Percentiles rank a stretch among this genome's conserved stretches.
Conservation (phyloP, 2,797 vertebrate genomes). For the Apodemus agrarius region DNA sequence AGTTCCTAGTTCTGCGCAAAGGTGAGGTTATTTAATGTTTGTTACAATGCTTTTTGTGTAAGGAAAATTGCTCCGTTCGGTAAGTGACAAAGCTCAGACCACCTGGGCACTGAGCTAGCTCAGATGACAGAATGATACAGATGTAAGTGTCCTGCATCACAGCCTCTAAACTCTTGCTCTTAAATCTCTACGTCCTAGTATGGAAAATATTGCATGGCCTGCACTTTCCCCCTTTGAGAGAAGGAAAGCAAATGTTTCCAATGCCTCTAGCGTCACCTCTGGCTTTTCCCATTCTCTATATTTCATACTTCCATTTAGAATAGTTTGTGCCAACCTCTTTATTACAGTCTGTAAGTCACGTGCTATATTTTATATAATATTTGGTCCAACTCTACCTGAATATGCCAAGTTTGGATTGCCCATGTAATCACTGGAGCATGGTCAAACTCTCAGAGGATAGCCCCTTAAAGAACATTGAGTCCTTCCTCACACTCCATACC, state of each 20-base stretch:
- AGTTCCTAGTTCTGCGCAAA: background rate
- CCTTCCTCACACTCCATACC: background rate
- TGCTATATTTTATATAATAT: conserved; percentile 68
- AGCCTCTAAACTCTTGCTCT: conserved; percentile 4
- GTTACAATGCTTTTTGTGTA: background rate
- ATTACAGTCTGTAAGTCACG: conserved; percentile 74
- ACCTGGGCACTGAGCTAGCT: background rate
- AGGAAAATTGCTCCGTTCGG: conserved; percentile 39
- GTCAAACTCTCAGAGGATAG: background rate
- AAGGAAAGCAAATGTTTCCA: conserved; percentile 53
- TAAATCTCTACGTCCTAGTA: conserved; percentile 60
- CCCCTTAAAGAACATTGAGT: background rate
- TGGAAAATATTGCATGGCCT: conserved; percentile 57
- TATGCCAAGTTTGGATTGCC: background rate
- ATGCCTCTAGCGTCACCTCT: conserved; percentile 64
- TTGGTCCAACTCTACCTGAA: conserved; percentile 60
- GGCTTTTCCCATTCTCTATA: conserved; percentile 55
- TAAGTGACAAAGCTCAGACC: background rate
- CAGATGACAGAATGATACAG: conserved; percentile 48
- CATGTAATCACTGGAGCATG: background rate
- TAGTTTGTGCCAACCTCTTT: conserved; percentile 28
- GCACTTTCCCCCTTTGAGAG: conserved; percentile 54
- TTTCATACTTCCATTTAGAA: conserved; percentile 49
- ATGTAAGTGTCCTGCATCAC: conserved; percentile 49
- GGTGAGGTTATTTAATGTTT: background rate